These are phyloP conservation scores for Zaprionus vittiger DNA, from an alignment of 1,140 invertebrate genomes.

Conservation along the genomic window DNA sequence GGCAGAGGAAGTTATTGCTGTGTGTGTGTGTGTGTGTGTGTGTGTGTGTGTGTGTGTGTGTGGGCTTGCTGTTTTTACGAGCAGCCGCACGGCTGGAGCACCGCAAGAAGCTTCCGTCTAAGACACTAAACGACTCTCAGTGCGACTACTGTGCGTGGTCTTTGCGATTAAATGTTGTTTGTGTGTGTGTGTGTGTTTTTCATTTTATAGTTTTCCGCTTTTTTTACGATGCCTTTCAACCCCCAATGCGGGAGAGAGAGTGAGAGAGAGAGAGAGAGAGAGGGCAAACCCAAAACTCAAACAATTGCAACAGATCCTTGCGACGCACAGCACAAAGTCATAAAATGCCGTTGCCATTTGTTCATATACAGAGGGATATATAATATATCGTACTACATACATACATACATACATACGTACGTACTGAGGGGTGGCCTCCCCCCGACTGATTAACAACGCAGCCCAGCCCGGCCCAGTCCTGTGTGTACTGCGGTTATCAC, in stretches of 20 bases:
- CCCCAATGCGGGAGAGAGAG: constrained; percentile 38
- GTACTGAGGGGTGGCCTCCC: constrained; percentile 35
- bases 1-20: constrained; percentile 12
- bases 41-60: constrained; percentile 39
- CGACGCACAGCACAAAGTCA: constrained; percentile 71
- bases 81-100: constrained; percentile 39
- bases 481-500: constrained; percentile 64
- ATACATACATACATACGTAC: constrained; percentile 1
- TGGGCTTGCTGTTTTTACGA: constrained; percentile 74
- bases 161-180: constrained; percentile 44
- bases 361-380: constrained; percentile 18
- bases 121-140: constrained; percentile 45
- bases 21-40: constrained; percentile 32
- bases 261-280: constrained; percentile 30
- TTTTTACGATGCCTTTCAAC: constrained; percentile 77
- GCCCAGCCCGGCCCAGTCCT: constrained; percentile 35
- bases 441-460: constrained; percentile 58
- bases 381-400: constrained; percentile 9
- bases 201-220: constrained; percentile 82
- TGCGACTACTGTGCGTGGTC: constrained; percentile 55
- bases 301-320: constrained; percentile 78
- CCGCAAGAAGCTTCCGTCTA: constrained; percentile 57
- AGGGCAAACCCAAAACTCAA: constrained; percentile 48
- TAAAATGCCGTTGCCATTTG: constrained; percentile 77
- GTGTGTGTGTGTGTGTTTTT: constrained; percentile 61